Evolutionary conservation across 2,888 invertebrate species (phyloP).

Genomic region (Epirrita christyi): DNA sequence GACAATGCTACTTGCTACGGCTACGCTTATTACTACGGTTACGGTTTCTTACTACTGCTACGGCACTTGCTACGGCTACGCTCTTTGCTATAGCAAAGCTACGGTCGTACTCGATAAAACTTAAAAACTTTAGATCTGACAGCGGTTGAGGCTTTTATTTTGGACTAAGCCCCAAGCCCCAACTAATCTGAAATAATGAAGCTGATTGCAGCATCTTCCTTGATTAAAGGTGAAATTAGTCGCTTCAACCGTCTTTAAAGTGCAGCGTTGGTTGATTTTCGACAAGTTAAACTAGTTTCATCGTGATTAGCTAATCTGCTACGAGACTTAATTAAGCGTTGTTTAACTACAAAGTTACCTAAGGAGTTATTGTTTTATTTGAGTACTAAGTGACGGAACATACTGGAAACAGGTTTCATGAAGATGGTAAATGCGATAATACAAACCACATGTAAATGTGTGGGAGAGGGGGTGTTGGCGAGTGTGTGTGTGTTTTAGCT

Average conservation of each 20-base stretch:
- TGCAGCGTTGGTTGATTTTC: slow-evolving; percentile 14
- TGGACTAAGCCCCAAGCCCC: slow-evolving; percentile 23
- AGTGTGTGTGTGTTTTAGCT: too few species aligned
- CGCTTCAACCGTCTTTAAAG: slow-evolving; percentile 19
- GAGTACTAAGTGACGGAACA: too few species aligned
- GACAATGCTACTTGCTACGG: neutral
- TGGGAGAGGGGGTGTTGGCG: too few species aligned
- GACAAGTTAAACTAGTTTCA: too few species aligned
- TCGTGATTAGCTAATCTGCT: slow-evolving; percentile 17
- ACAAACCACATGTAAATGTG: too few species aligned
- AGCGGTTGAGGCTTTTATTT: slow-evolving; percentile 1
- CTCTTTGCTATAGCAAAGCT: neutral
- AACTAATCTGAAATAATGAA: slow-evolving; percentile 42
- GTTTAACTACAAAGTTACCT: neutral
- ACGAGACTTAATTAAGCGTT: neutral
- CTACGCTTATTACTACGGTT: neutral
- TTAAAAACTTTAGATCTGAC: too few species aligned
- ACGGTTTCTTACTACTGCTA: neutral
- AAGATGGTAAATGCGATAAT: too few species aligned
- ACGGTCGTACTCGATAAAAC: neutral
- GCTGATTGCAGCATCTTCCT: slow-evolving; percentile 43
- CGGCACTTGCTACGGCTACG: neutral
- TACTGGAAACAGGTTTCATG: too few species aligned
- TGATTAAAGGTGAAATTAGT: slow-evolving; percentile 43
- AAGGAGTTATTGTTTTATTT: too few species aligned